Percentiles rank a stretch among this genome's conserved stretches.
These are phyloP conservation scores for Callinectes sapidus DNA, from an alignment of 2,888 invertebrate species.

Conservation along the genomic window DNA sequence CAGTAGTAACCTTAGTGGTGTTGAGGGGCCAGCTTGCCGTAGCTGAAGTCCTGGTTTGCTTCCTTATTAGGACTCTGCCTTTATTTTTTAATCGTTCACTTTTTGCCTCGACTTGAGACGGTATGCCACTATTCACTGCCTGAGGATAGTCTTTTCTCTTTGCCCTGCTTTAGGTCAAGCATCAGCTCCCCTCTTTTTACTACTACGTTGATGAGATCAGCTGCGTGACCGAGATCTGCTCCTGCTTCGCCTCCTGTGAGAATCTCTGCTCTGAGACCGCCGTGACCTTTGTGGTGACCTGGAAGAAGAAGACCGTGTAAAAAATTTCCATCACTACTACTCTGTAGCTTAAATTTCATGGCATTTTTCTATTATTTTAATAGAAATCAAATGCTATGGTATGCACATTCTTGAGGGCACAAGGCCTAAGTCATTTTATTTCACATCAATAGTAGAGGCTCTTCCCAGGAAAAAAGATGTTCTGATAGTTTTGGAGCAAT, in stretches of 20 bases:
- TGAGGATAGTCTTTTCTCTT: neutral
- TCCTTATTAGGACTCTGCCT: neutral
- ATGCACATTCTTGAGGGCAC: no score
- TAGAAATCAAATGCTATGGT: no score
- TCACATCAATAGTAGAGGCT: no score
- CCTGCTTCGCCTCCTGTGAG: conserved; percentile 54
- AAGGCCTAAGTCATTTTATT: no score
- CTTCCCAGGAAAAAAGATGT: no score
- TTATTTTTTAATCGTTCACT: conserved; percentile 28
- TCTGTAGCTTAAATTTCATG: no score
- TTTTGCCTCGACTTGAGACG: neutral
- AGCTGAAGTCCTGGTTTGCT: conserved; percentile 19
- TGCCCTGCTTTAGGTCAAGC: conserved; percentile 37
- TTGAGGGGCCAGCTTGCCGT: conserved; percentile 42
- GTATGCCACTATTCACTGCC: conserved; percentile 14
- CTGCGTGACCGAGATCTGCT: conserved; percentile 61
- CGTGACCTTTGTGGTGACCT: conserved; percentile 60
- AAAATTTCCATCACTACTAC: neutral
- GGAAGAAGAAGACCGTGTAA: neutral
- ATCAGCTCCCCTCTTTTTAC: conserved; percentile 44
- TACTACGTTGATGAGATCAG: conserved; percentile 50
- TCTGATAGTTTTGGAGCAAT: no score
- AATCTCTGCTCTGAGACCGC: conserved; percentile 61
- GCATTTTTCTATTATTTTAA: no score
- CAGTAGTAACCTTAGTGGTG: conserved; percentile 62